Percentiles rank a stretch among this genome's conserved stretches.
These are phyloP conservation scores for Bolinopsis microptera DNA, from an alignment of 37 sponge, comb jelly and placozoan species.

Conservation along the genomic window DNA sequence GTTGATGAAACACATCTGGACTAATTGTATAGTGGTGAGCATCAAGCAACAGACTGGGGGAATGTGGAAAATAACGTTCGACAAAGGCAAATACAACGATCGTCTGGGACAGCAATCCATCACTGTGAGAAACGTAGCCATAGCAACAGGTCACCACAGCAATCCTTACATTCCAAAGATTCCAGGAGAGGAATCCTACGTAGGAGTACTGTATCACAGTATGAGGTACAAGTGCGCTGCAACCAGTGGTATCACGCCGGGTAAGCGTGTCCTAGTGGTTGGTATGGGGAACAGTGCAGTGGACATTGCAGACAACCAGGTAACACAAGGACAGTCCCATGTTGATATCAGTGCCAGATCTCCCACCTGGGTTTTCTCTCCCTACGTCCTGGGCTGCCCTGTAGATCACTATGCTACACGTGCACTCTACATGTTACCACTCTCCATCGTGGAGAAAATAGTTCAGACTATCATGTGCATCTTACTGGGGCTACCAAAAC, in stretches of 20 bases:
- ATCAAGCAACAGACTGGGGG: background rate
- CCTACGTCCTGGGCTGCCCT: slow-evolving; percentile 35
- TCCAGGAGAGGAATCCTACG: slow-evolving; percentile 58
- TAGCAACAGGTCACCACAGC: slow-evolving; percentile 69
- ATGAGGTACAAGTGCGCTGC: slow-evolving; percentile 60
- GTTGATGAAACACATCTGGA: slow-evolving; percentile 75
- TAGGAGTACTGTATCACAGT: slow-evolving; percentile 58
- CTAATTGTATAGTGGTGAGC: slow-evolving; percentile 70
- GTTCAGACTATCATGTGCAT: slow-evolving; percentile 43
- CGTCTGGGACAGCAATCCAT: slow-evolving; percentile 4
- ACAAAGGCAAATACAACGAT: slow-evolving; percentile 65
- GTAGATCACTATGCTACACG: slow-evolving; percentile 47
- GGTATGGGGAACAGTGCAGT: slow-evolving; percentile 92
- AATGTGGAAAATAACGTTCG: slow-evolving; percentile 55
- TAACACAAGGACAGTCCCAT: slow-evolving; percentile 66
- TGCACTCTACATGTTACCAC: slow-evolving; percentile 1
- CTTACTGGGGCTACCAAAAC: slow-evolving; percentile 12
- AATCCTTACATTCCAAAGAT: slow-evolving; percentile 62
- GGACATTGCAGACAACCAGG: slow-evolving; percentile 83
- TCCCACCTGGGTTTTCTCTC: slow-evolving; percentile 49
- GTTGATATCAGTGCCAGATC: slow-evolving; percentile 62
- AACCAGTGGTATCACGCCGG: slow-evolving; percentile 54
- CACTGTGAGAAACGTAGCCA: slow-evolving; percentile 57
- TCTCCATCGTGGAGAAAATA: background rate
- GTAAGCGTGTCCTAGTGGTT: slow-evolving; percentile 75